phyloP scores from a whole-genome alignment of 1,140 invertebrate species.

The Helicoverpa zea region DNA sequence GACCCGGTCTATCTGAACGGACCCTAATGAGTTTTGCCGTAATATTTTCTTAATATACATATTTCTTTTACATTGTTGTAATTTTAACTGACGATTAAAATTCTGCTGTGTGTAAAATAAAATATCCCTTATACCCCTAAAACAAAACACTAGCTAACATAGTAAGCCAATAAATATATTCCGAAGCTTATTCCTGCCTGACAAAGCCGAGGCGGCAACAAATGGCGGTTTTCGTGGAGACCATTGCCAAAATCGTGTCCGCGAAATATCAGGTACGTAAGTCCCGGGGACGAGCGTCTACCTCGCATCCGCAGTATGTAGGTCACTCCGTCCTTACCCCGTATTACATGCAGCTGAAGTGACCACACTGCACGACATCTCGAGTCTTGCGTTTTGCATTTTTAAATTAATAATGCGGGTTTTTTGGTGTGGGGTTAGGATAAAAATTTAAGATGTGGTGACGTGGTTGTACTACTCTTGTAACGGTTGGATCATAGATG shows the following conservation, averaged over 20 bases:
- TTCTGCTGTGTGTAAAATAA: neutral
- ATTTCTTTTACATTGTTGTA: too few species aligned
- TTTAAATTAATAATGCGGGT: neutral
- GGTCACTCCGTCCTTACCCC: conserved; percentile 30
- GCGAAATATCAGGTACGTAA: conserved; percentile 30
- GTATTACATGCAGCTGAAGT: conserved; percentile 19
- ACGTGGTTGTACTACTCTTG: neutral
- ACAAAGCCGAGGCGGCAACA: conserved; percentile 31
- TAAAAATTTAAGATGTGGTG: neutral
- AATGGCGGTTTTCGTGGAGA: conserved; percentile 22
- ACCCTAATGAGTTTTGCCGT: too few species aligned
- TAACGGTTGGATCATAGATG: too few species aligned
- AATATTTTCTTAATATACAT: too few species aligned
- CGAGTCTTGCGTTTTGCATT: neutral
- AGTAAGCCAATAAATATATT: conserved; percentile 44
- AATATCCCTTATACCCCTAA: neutral
- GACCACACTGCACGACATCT: neutral
- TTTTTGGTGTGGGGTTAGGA: neutral
- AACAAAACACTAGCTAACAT: neutral
- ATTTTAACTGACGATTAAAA: neutral
- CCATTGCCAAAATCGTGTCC: conserved; percentile 32
- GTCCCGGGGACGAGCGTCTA: neutral
- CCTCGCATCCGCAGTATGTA: conserved; percentile 31
- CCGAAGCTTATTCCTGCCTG: conserved; percentile 12
- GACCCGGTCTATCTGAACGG: too few species aligned